Base-by-base conservation (phyloP, 2,797 vertebrate species). In the Enteromius argenteus region DNA sequence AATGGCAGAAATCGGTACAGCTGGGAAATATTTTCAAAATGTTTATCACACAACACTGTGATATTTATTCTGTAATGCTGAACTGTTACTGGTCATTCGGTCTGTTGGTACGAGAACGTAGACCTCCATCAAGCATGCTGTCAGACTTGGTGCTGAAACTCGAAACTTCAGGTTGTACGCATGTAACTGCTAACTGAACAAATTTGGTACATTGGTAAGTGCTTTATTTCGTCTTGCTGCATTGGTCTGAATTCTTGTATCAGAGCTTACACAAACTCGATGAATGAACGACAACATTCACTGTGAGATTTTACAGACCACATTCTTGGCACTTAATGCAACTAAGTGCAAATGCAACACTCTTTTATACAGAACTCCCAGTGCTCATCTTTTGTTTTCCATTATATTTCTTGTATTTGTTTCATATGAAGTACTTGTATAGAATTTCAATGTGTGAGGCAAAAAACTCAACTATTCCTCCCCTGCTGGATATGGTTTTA, bases 361-460 rank as follows among this genome's bases (percentile, higher is more conserved):
- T 87, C 91, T 93, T 94, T 93, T 91, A 81, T 93, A 93, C 90
- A 90, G 89, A 91, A 95, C 93, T 93, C 93, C 92, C 91, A 76
- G 77, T 32, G 8, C 13, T 79, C 51, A 32, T 81, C 86, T 87
- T 90, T 86, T 77, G 27, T 72, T 84, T 84, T 13, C 4, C 19
- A 42, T 79, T 84, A 78, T 37, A 51, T 79, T 89, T 91, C 91
- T 92, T 90, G 86, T 92, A 90, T 90, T 93, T 46, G 58, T 89
- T 95, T 94, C 94, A 92, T 94, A 94, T 94, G 93, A 95, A 94
- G 92, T 93, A 92, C 83, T 90, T 91, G 85, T 90, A 93, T 90
- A 93, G 91, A 92, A 89, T 92, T 92, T 90, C 62, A 91, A 91
- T 94, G 92, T 90, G 81, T 80, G 81, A 82, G 58, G 78, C 44